Evolutionary conservation across 2,888 invertebrate genomes (phyloP).

Genomic region (Griposia aprilina): DNA sequence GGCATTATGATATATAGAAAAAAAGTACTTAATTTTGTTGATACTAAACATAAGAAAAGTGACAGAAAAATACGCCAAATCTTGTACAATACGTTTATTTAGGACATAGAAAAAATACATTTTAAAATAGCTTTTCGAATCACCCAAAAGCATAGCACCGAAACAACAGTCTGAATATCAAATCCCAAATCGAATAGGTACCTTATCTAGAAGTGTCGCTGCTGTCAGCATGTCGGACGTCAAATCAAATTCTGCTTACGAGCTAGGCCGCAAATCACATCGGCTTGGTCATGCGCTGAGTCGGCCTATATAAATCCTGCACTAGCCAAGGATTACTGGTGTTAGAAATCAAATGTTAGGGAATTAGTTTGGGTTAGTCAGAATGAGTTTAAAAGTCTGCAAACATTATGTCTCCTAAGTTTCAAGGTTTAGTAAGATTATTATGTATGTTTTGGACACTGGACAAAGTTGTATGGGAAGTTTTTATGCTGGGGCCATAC

Average conservation of each 20-base stretch:
- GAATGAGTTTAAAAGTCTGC: not conserved
- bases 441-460: not conserved
- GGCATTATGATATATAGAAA: not conserved
- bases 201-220: slow-evolving; percentile 41
- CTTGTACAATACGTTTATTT: not conserved
- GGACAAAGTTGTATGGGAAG: not conserved
- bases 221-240: slow-evolving; percentile 60
- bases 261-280: slow-evolving; percentile 61
- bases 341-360: slow-evolving; percentile 40
- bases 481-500: too few species aligned
- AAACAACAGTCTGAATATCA: slow-evolving; percentile 19
- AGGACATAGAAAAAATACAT: not conserved
- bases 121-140: not conserved
- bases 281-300: slow-evolving; percentile 58
- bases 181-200: slow-evolving; percentile 43
- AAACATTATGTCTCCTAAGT: not conserved
- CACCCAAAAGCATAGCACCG: not conserved
- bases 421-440: not conserved
- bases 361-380: slow-evolving; percentile 26
- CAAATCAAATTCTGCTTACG: slow-evolving; percentile 69
- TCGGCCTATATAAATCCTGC: slow-evolving; percentile 55
- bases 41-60: not conserved
- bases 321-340: slow-evolving; percentile 34
- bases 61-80: not conserved
- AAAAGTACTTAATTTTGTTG: not conserved